These are phyloP conservation scores for Fregetta grallaria DNA, from an alignment of 2,113 vertebrate species.

Conservation along the genomic window DNA sequence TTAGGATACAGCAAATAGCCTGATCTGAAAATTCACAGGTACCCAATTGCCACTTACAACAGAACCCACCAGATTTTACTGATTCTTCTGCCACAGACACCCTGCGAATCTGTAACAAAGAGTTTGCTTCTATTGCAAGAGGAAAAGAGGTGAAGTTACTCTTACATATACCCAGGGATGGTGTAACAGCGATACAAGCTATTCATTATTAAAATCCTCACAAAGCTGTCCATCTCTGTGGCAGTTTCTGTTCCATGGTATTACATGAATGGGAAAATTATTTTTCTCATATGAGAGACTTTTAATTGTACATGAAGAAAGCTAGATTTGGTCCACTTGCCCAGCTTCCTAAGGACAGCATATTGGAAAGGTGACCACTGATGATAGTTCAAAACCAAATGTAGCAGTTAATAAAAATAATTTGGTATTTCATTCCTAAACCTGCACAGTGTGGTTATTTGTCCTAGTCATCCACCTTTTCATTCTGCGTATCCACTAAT, in stretches of 20 bases:
- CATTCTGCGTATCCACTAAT: conserved; percentile 6
- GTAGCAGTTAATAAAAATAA: conserved; percentile 65
- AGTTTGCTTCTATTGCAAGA: conserved; percentile 9
- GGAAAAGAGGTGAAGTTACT: conserved; percentile 49
- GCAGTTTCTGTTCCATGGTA: conserved; percentile 43
- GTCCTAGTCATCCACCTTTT: conserved; percentile 41
- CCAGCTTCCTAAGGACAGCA: conserved; percentile 48
- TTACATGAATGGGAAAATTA: background rate
- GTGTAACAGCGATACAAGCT: conserved; percentile 49
- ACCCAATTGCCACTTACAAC: background rate
- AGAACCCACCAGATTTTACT: conserved; percentile 58
- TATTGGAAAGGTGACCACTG: background rate
- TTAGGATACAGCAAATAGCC: background rate
- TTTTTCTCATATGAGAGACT: conserved; percentile 23
- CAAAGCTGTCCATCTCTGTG: conserved; percentile 21
- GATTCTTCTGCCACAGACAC: background rate
- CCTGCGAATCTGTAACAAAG: conserved; percentile 4
- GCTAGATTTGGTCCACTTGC: conserved; percentile 74
- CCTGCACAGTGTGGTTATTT: conserved; percentile 15
- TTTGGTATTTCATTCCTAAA: conserved; percentile 58
- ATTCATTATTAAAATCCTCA: conserved; percentile 60
- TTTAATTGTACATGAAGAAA: conserved; percentile 58
- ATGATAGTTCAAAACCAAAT: conserved; percentile 52
- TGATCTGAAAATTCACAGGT: conserved; percentile 9
- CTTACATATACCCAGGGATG: conserved; percentile 23